phyloP scores from a whole-genome alignment of 2,113 vertebrate species.

The Xiphias gladius region DNA sequence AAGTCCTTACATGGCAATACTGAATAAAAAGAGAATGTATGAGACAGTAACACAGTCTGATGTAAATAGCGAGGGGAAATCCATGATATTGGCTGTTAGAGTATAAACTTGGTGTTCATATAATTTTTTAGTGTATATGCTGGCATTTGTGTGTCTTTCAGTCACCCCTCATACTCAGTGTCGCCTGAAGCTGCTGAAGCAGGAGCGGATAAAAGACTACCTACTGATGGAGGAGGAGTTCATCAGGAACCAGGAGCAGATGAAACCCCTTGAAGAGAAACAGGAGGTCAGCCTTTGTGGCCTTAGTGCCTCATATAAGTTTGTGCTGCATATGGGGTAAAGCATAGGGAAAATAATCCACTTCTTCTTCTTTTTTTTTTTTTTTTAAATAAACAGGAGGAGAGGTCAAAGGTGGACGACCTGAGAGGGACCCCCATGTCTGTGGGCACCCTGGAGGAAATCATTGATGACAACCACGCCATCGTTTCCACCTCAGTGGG shows the following conservation, averaged over 20 bases:
- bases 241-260: constrained; percentile 98
- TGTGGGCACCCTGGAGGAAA: constrained; percentile 97
- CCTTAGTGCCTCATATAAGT: rapidly evolving
- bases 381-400: constrained; percentile 89
- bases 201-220: constrained; percentile 98
- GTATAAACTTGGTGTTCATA: too few relatives aligned
- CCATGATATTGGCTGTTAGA: too few relatives aligned
- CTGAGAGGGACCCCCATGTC: constrained; percentile 98
- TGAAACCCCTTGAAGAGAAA: constrained; percentile 99
- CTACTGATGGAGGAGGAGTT: constrained; percentile 99
- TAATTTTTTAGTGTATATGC: neutral
- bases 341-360: neutral
- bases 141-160: constrained; percentile 60
- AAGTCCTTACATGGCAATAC: neutral
- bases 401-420: constrained; percentile 98
- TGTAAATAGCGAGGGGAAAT: neutral
- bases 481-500: constrained; percentile 98
- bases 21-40: neutral
- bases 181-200: constrained; percentile 94
- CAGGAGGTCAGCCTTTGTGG: constrained; percentile 88
- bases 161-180: constrained; percentile 99
- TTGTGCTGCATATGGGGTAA: rapidly evolving
- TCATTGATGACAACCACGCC: constrained; percentile 98
- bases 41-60: neutral
- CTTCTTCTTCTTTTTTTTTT: neutral